These are phyloP conservation scores for Pyrochroa serraticornis DNA, from an alignment of 2,888 invertebrate species.

Conservation along the genomic window DNA sequence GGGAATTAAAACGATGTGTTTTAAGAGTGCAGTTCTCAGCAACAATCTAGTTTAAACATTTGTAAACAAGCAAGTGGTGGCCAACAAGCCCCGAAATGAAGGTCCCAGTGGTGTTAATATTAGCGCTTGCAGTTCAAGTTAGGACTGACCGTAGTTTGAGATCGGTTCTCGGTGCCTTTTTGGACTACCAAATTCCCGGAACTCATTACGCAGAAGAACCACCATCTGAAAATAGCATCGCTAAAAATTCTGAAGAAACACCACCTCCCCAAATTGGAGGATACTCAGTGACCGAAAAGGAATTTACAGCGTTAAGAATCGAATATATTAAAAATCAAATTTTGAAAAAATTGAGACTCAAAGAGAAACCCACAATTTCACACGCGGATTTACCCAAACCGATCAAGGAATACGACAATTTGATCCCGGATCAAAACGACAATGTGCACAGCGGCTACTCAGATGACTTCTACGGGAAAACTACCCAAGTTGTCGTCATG, in stretches of 20 bases:
- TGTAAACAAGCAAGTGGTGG: constrained; percentile 48
- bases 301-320: constrained; percentile 73
- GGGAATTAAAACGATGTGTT: constrained; percentile 54
- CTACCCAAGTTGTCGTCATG: constrained; percentile 83
- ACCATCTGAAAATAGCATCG: constrained; percentile 45
- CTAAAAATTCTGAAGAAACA: constrained; percentile 31
- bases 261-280: constrained; percentile 31
- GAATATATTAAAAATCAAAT: constrained; percentile 87
- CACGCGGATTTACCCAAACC: constrained; percentile 74
- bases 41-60: constrained; percentile 47
- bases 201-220: constrained; percentile 39
- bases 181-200: constrained; percentile 30
- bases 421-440: constrained; percentile 59
- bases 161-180: constrained; percentile 49
- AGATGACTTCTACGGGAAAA: constrained; percentile 84
- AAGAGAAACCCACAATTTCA: constrained; percentile 73
- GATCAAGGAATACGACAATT: constrained; percentile 74
- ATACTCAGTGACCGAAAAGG: constrained; percentile 58
- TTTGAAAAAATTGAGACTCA: constrained; percentile 76
- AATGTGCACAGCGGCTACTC: constrained; percentile 65
- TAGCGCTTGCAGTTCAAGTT: constrained; percentile 29
- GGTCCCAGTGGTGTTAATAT: constrained; percentile 37
- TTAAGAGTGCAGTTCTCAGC: constrained; percentile 53
- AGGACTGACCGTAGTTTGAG: constrained; percentile 35
- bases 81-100: constrained; percentile 30